These are phyloP conservation scores for Ooceraea biroi DNA, from an alignment of 1,140 invertebrate genomes.

Conservation along the genomic window DNA sequence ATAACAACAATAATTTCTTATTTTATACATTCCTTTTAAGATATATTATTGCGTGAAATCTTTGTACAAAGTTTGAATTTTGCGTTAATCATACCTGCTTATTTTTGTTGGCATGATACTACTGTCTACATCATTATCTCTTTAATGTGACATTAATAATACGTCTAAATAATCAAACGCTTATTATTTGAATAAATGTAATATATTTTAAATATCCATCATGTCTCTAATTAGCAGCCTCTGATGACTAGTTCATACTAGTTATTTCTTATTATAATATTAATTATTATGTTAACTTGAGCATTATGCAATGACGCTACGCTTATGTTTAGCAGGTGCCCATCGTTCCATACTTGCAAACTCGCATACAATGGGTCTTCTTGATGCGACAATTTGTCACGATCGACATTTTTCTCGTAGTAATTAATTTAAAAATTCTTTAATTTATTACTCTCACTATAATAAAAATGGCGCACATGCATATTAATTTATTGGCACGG, in stretches of 20 bases:
- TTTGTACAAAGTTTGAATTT: conserved; percentile 28
- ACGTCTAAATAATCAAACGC: conserved; percentile 70
- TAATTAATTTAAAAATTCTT: neutral
- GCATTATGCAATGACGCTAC: conserved; percentile 79
- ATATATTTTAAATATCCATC: conserved; percentile 78
- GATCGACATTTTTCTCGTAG: neutral
- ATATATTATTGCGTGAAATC: conserved; percentile 18
- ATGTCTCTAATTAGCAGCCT: conserved; percentile 85
- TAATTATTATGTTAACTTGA: conserved; percentile 83
- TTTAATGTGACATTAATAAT: conserved; percentile 42
- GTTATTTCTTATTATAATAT: conserved; percentile 77
- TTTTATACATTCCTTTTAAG: conserved; percentile 26
- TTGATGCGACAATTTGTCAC: neutral
- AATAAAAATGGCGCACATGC: conserved; percentile 4
- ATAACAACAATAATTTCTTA: conserved; percentile 4
- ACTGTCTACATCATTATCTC: neutral
- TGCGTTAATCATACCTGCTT: conserved; percentile 27
- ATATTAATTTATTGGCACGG: conserved; percentile 32
- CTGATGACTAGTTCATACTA: conserved; percentile 83
- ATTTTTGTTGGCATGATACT: conserved; percentile 3
- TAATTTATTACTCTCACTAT: conserved; percentile 38
- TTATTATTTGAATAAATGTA: conserved; percentile 75
- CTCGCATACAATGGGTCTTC: neutral
- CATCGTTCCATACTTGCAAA: conserved; percentile 44
- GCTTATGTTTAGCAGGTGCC: conserved; percentile 48